These are phyloP conservation scores for Sceloporus undulatus DNA, from an alignment of 2,113 vertebrate genomes.

Conservation along the genomic window DNA sequence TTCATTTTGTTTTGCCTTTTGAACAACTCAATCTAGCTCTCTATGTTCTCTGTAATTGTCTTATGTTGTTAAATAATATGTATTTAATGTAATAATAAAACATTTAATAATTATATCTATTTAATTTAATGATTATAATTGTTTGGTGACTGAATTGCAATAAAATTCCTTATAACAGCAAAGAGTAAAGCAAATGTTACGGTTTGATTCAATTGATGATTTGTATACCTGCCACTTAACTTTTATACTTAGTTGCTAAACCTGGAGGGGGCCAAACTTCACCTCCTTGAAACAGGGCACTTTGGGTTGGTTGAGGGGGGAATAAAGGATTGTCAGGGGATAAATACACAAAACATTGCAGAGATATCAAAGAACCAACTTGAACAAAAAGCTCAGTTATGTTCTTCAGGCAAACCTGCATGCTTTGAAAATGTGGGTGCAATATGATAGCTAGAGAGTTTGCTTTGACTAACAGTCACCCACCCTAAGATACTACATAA, in stretches of 20 bases:
- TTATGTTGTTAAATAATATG: too few relatives aligned
- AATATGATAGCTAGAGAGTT: constrained; percentile 15
- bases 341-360: constrained; percentile 19
- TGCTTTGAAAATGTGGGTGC: constrained; percentile 37
- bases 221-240: not conserved
- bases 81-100: too few relatives aligned
- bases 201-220: not conserved
- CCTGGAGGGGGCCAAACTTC: not conserved
- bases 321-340: constrained; percentile 20
- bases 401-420: constrained; percentile 13
- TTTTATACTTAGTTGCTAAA: not conserved
- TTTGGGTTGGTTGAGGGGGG: not conserved
- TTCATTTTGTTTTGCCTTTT: not conserved
- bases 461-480: constrained; percentile 4
- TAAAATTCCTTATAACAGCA: not conserved
- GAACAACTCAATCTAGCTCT: not conserved
- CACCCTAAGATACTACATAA: constrained; percentile 3
- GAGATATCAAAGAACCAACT: constrained; percentile 28
- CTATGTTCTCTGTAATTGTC: not conserved
- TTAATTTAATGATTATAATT: not conserved
- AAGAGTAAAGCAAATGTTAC: not conserved
- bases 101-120: too few relatives aligned
- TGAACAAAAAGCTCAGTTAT: constrained; percentile 35
- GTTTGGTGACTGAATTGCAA: not conserved
- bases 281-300: constrained; percentile 12